A percentile compares a stretch with the other conserved stretches of the same genome.
These are phyloP conservation scores for Ptychoptera albimana DNA, from an alignment of 2,888 invertebrate genomes.

Conservation along the genomic window DNA sequence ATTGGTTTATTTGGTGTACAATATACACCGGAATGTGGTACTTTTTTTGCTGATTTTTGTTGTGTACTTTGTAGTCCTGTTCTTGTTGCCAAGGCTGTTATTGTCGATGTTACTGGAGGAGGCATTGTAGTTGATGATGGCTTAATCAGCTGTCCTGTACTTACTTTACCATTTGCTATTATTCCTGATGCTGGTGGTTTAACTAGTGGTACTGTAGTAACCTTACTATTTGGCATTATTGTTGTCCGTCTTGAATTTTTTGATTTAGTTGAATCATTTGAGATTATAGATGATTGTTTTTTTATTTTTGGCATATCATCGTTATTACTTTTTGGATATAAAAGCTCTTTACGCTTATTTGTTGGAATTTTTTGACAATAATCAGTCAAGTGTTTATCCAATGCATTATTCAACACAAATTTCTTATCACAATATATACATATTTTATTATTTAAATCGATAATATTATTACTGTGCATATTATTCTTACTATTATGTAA, in stretches of 20 bases:
- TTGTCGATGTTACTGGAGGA: neutral
- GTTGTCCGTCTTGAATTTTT: neutral
- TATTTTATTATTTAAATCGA: neutral
- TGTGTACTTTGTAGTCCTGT: neutral
- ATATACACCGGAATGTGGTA: slow-evolving; percentile 5
- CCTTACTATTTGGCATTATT: neutral
- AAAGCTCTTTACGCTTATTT: slow-evolving; percentile 1
- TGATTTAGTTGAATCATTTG: neutral
- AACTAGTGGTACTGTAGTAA: neutral
- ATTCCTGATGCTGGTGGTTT: neutral
- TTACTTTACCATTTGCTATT: neutral
- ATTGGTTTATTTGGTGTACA: slow-evolving; percentile 5
- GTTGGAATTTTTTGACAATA: slow-evolving; percentile 5
- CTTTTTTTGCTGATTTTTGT: neutral
- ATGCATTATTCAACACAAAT: slow-evolving; percentile 4
- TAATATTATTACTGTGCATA: too few species aligned
- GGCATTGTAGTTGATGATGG: too few species aligned
- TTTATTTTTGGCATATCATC: too few species aligned
- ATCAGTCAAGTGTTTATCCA: slow-evolving; percentile 6
- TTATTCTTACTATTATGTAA: too few species aligned
- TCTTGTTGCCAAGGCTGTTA: neutral
- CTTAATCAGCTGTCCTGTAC: neutral
- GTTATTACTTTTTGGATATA: neutral
- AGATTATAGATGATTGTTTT: too few species aligned
- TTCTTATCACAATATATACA: slow-evolving; percentile 6